These are phyloP conservation scores for Conistra vaccinii DNA, from an alignment of 2,888 invertebrate genomes.

Conservation along the genomic window DNA sequence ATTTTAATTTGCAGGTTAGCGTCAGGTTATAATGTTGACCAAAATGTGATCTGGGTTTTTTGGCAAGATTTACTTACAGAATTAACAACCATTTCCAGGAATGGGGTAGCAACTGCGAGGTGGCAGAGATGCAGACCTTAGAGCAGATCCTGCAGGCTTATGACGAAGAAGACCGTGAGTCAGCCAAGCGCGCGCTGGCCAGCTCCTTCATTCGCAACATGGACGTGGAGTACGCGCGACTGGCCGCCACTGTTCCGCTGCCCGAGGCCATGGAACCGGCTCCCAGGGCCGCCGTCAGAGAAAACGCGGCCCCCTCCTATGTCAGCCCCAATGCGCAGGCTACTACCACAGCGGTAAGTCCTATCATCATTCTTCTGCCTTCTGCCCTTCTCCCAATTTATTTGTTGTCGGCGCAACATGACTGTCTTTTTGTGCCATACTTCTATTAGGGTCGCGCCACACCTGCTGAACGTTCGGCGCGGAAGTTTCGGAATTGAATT, in stretches of 20 bases:
- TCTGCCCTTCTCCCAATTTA: not conserved
- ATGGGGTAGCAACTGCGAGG: conserved; percentile 97
- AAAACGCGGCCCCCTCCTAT: conserved; percentile 93
- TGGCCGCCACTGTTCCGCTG: conserved; percentile 78
- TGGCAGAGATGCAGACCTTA: conserved; percentile 94
- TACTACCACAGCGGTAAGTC: conserved; percentile 41
- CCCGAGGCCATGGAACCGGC: conserved; percentile 83
- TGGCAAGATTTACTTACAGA: not conserved
- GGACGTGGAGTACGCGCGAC: conserved; percentile 97
- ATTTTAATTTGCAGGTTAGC: not conserved
- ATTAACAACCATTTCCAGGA: conserved; percentile 83
- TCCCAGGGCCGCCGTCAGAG: conserved; percentile 91
- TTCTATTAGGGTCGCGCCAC: no score
- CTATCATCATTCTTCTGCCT: not conserved
- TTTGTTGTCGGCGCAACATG: no score
- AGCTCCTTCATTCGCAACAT: conserved; percentile 97
- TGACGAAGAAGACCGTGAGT: conserved; percentile 96
- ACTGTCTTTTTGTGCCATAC: no score
- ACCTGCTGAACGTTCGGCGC: no score
- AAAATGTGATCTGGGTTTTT: not conserved
- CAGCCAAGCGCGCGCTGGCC: conserved; percentile 93
- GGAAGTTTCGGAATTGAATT: no score
- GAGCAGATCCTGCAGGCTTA: conserved; percentile 95
- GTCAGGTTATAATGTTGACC: not conserved
- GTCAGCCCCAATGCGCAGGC: conserved; percentile 75